These are phyloP conservation scores for Acleris sparsana DNA, from an alignment of 2,888 invertebrate species.

Conservation along the genomic window DNA sequence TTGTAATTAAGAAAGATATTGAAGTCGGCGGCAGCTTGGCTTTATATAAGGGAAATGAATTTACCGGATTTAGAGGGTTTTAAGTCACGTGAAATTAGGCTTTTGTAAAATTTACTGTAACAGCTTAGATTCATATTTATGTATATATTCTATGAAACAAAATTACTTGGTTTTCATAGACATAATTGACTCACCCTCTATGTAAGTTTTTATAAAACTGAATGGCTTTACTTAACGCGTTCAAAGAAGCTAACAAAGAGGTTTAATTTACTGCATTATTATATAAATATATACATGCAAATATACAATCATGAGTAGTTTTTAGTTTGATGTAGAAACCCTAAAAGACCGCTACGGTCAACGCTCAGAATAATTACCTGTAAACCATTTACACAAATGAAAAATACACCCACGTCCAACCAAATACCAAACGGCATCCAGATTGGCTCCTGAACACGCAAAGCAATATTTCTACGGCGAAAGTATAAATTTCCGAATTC, in stretches of 20 bases:
- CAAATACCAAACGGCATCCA: slow-evolving; percentile 36
- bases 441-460: slow-evolving; percentile 65
- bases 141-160: neutral
- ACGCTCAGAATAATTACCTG: no score
- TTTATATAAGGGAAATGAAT: slow-evolving; percentile 80
- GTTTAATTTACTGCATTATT: no score
- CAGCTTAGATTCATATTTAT: neutral
- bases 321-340: no score
- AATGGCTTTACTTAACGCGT: no score
- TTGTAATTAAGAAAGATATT: slow-evolving; percentile 84
- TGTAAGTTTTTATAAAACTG: no score
- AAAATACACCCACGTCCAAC: slow-evolving; percentile 15
- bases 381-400: no score
- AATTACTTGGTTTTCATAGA: neutral
- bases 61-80: slow-evolving; percentile 77
- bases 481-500: slow-evolving; percentile 76
- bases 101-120: slow-evolving; percentile 44
- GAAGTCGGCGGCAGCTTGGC: slow-evolving; percentile 81
- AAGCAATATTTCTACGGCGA: slow-evolving; percentile 71
- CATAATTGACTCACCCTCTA: no score
- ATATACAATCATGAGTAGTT: no score
- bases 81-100: slow-evolving; percentile 61
- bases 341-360: no score
- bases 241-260: no score
- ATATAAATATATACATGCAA: no score